Evolutionary conservation across 2,113 vertebrate species (phyloP), one percentile per base, ranked within the genome.

Genomic region (Sorex araneus): DNA sequence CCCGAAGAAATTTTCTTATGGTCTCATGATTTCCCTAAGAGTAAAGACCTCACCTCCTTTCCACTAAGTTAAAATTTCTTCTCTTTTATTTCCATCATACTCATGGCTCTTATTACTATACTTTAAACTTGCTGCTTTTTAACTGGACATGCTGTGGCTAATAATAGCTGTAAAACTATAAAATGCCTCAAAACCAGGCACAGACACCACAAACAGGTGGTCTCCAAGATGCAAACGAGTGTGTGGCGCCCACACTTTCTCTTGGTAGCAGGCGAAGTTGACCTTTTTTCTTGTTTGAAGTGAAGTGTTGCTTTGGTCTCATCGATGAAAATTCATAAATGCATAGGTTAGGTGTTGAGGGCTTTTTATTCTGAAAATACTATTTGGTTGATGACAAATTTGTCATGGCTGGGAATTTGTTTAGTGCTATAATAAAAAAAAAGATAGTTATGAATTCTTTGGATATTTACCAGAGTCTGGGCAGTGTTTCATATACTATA

Each of bases 201-300:
- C 54, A 86, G 91, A 92, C 93, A 90, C 64, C 84, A 87, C 87
- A 81, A 69, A 60, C 94, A 96, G 96, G 77, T 94, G 84, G 12
- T 40, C 12, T 90, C 32, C 34, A 74, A 47, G 63, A 86, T 16
- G 1, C 63, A 85, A 76, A 67, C 76, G n/a, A 21, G 3, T 34
- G 3, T 64, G 63, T 67, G 30, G 36, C 0, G 9, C 36, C 28
- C 43, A 11, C 1, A 10, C 4, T 66, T 54, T 87, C 85, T 78
- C 89, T 25, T 67, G 87, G 64, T 32, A 57, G 36, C n/a, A 40
- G 27, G 27, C 36, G 25, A 69, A 89, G 45, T 70, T 81, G 73
- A 89, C 36, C 34, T 7, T 28, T 77, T 30, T 54, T 21, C 77
- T 94, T 76, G 23, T 60, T 69, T 75, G 23, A 77, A 67, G 28